A percentile compares a stretch with the other conserved stretches of the same genome.
Conservation (phyloP, 1,140 invertebrate genomes). For the Drosophila watanabei region DNA sequence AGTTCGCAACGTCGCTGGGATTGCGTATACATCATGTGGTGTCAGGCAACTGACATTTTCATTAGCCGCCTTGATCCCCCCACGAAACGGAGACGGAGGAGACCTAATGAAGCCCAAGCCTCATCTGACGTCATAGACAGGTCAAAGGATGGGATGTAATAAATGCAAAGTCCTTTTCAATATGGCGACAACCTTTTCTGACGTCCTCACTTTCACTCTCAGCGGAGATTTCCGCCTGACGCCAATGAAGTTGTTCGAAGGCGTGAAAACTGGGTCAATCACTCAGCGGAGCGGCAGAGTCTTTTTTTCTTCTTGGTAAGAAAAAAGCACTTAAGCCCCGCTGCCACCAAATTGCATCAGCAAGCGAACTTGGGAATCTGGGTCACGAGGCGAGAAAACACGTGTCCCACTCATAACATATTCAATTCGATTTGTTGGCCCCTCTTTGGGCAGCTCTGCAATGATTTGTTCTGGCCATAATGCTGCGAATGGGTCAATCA, state of each 20-base stretch:
- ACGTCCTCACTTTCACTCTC: constrained; percentile 33
- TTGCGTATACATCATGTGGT: constrained; percentile 70
- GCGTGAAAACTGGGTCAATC: constrained; percentile 71
- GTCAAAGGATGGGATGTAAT: constrained; percentile 15
- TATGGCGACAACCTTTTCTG: constrained; percentile 50
- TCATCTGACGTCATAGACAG: constrained; percentile 40
- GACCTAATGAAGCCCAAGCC: constrained; percentile 40
- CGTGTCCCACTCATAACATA: constrained; percentile 46
- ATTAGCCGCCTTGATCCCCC: constrained; percentile 52
- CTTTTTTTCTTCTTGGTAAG: constrained; percentile 7
- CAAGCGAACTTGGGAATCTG: constrained; percentile 37
- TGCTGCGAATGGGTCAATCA: constrained; percentile 25
- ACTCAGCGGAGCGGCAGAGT: constrained; percentile 34
- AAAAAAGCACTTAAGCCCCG: constrained; percentile 60
- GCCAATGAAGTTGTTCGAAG: constrained; percentile 7
- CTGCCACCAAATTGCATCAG: constrained; percentile 50
- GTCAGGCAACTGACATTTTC: constrained; percentile 52
- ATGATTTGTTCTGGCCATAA: constrained; percentile 36
- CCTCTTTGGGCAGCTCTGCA: constrained; percentile 2
- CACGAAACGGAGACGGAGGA: constrained; percentile 35
- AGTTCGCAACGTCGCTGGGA: constrained; percentile 17
- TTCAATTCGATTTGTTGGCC: constrained; percentile 35
- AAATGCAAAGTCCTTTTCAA: constrained; percentile 34
- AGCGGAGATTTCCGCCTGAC: background rate
- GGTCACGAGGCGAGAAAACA: constrained; percentile 42